Evolutionary conservation across 2,888 invertebrate species (phyloP).

Genomic region (Elmis aenea): DNA sequence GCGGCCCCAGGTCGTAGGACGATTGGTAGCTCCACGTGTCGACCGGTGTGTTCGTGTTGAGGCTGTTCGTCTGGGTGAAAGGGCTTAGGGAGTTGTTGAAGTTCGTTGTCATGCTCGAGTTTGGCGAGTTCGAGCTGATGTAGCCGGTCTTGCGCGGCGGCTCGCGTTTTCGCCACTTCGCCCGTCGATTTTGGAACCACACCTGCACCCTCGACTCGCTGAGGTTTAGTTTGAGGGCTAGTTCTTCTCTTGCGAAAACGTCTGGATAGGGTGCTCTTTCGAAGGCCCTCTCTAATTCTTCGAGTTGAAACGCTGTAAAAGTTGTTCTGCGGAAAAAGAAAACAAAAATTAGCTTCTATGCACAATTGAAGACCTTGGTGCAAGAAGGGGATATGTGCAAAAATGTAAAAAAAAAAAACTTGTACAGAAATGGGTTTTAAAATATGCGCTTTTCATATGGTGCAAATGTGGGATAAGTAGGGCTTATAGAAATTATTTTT

Average conservation of each 20-base stretch:
- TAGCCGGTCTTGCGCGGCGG: constrained; percentile 86
- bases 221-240: constrained; percentile 83
- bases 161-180: constrained; percentile 92
- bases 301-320: constrained; percentile 91
- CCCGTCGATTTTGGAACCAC: constrained; percentile 87
- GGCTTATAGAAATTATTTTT: too few species aligned
- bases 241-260: constrained; percentile 90
- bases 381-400: too few species aligned
- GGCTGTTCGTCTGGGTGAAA: constrained; percentile 50
- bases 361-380: too few species aligned
- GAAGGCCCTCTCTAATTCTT: constrained; percentile 89
- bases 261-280: constrained; percentile 95
- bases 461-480: too few species aligned
- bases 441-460: too few species aligned
- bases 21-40: constrained; percentile 77
- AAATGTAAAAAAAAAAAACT: too few species aligned
- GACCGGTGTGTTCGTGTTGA: constrained; percentile 50
- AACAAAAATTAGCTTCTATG: background rate
- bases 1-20: constrained; percentile 72
- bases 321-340: constrained; percentile 73
- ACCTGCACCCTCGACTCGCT: constrained; percentile 76
- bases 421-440: too few species aligned
- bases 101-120: constrained; percentile 51
- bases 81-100: constrained; percentile 54
- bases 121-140: constrained; percentile 65